Base-by-base conservation (phyloP, 2,113 vertebrate genomes). In the Baryphthengus martii region DNA sequence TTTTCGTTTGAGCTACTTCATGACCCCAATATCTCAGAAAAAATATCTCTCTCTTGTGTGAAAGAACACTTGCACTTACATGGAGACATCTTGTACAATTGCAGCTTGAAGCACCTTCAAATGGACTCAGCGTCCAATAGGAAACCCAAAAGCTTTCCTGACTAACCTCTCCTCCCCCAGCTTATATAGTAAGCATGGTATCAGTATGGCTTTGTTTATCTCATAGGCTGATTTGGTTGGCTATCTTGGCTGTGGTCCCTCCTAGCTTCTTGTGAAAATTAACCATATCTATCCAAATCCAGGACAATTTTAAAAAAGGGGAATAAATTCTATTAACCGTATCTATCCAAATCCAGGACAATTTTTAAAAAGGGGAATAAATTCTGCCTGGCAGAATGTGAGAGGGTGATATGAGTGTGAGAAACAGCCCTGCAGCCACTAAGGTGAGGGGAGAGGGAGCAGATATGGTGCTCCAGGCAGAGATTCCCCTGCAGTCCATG, bases 1-100 rank as follows among this genome's bases (percentile, higher is more conserved):
- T 59, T 93, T 78, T 91, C 21, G 21, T 47, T 47, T 47, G 7
- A 71, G 29, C 47, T 35, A 20, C 24, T 68, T 88, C 61, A 39
- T 33, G 10, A 8, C 6, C 31, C 16, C 26, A 26, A 17, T 74
- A 81, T 20, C 16, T 47, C 15, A 55, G 53, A 26, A 49, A 47
- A 85, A 49, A 14, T 35, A 3, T 58, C 28, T 79, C 17, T 68
- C 39, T 42, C 4, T 12, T 56, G 5, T 33, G 8, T 56, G 25
- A 59, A 82, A 68, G 44, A 81, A 7, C 5, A 63, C 26, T 84
- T 65, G 40, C 6, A 61, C 28, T 71, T 93, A 35, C 0, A 0
- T n/a, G 44, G 65, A 85, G 8, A 44, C 3, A 0, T 31, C 10
- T 58, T 0, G 1, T 40, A 49, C 1, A 2, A 25, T n/a, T 50